Evolutionary conservation across 2,888 invertebrate genomes (phyloP), one percentile per base, ranked within the genome.

Genomic region (Anodontia alba): DNA sequence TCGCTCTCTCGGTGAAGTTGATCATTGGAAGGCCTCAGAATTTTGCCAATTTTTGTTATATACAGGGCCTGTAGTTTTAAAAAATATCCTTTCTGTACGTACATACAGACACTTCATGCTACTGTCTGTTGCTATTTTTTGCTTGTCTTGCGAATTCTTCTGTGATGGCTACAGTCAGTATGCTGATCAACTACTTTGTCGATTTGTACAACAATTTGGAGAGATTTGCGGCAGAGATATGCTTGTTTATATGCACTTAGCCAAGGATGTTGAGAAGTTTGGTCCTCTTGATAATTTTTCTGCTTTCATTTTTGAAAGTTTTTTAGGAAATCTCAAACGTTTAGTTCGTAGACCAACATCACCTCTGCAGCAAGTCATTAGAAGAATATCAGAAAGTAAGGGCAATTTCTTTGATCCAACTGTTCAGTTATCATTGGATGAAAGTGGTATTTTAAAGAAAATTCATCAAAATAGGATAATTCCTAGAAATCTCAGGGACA

Each of bases 251-350:
- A 77, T 90, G 31, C 94, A 94, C 86, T 71, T 94, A 57, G 88
- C 92, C 23, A 88, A 89, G 72, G 94, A 94, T 83, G 91, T 90
- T 8, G 46, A 73, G 72, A 89, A 80, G 46, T 93, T 90, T 86
- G 94, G 94, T 23, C 62, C 74, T 36, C 85, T 94, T 38, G 90
- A 92, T 57, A 84, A 86, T 68, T 92, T 92, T 80, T 92, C 89
- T 71, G 88, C 92, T 23, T 94, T 94, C 87, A 87, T 89, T 10
- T 94, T 92, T 90, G 94, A 94, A 86, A 94, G 91, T 73, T 88
- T 88, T 57, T 78, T 94, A 69, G 90, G 88, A 71, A 76, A 69
- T n/a, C 20, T 92, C 12, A 85, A 80, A 69, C n/a, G 74, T 8
- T 10, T 80, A 7, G 66, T 83, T 42, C 42, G 78, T 23, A 78